Evolutionary conservation across 2,888 invertebrate genomes (phyloP).

Genomic region (Eurois occulta): DNA sequence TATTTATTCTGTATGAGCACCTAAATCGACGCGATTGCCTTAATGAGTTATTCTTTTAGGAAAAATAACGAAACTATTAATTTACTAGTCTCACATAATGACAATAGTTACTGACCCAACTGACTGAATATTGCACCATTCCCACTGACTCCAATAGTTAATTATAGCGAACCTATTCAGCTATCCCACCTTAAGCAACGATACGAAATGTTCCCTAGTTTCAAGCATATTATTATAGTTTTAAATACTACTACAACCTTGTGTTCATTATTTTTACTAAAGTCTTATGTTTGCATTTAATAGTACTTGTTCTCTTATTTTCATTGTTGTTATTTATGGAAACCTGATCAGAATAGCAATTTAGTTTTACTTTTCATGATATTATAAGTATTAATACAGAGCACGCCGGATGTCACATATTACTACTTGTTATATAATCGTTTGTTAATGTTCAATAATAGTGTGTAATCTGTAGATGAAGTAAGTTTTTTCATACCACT

Average conservation of each 20-base stretch:
- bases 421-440: conserved; percentile 65
- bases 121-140: conserved; percentile 79
- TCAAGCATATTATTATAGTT: conserved; percentile 71
- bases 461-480: conserved; percentile 56
- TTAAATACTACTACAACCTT: conserved; percentile 73
- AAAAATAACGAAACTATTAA: conserved; percentile 60
- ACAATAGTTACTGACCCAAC: conserved; percentile 72
- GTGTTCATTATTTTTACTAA: conserved; percentile 76
- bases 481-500: conserved; percentile 55
- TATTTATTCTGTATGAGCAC: conserved; percentile 42
- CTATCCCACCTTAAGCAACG: conserved; percentile 82
- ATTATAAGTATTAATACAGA: conserved; percentile 78
- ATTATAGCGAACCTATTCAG: conserved; percentile 75
- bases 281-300: conserved; percentile 79
- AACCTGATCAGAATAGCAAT: conserved; percentile 71
- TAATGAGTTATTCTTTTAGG: conserved; percentile 62
- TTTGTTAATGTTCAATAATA: conserved; percentile 65
- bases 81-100: conserved; percentile 65
- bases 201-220: conserved; percentile 76
- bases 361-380: conserved; percentile 72
- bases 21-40: conserved; percentile 55
- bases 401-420: conserved; percentile 76
- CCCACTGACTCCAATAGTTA: conserved; percentile 76
- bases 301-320: conserved; percentile 70
- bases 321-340: conserved; percentile 74